A percentile compares a stretch with the other conserved stretches of the same genome.
phyloP scores from a whole-genome alignment of 1,140 invertebrate genomes.

The Gonioctena quinquepunctata region DNA sequence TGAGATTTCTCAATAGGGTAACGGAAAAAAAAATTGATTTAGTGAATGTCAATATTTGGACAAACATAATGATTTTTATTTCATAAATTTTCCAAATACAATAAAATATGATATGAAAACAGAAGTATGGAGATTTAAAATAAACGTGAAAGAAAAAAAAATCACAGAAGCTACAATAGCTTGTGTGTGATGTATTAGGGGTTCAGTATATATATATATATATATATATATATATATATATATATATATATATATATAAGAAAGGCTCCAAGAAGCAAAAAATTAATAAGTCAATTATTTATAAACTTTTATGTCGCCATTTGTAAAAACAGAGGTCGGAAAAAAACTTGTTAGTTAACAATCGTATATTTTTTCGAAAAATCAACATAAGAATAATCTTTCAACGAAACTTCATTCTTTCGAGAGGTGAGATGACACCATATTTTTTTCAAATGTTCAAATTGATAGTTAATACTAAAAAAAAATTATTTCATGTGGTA shows the following conservation, averaged over 20 bases:
- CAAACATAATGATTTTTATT: too few species aligned
- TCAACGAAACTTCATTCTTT: background rate
- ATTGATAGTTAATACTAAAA: background rate
- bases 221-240: too few species aligned
- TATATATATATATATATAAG: background rate
- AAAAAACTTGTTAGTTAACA: background rate
- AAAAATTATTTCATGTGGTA: background rate
- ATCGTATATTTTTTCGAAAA: background rate
- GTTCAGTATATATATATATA: too few species aligned
- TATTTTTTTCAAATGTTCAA: background rate
- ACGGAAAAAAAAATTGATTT: too few species aligned
- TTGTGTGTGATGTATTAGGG: too few species aligned
- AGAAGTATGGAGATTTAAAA: too few species aligned
- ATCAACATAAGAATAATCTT: background rate
- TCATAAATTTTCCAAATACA: too few species aligned
- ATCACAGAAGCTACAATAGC: too few species aligned
- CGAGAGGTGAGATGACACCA: background rate
- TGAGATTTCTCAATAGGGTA: too few species aligned
- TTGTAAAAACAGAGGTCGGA: background rate
- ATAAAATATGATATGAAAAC: too few species aligned
- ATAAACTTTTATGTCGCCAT: background rate
- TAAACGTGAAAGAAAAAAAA: too few species aligned
- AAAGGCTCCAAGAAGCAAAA: background rate
- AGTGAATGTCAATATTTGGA: too few species aligned
- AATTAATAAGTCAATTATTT: background rate